Evolutionary conservation across 92 coral and sea anemone species (phyloP), one percentile per base, ranked within the genome.

Genomic region (Palythoa caribaeorum): DNA sequence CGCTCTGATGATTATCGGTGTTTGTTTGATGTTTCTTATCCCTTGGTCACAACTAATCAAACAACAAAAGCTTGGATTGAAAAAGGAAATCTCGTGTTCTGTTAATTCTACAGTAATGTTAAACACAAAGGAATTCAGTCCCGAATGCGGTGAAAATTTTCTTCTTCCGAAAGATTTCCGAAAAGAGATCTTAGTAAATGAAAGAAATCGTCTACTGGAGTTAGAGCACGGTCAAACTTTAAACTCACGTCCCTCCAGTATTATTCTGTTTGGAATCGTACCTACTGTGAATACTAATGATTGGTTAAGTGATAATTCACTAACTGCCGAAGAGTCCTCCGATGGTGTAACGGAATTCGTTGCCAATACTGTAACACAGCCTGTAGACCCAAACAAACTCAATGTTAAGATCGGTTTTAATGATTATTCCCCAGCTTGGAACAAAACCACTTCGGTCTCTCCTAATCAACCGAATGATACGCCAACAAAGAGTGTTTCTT

Each of bases 21-120:
- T 87, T 71, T 95, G 98, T 88, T 20, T 93, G 75, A 95, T 91
- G 92, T 95, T 95, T 70, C 93, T 93, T 73, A 81, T 95, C 28
- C 98, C 98, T 2, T 84, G 79, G 87, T 81, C 86, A 10, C 59
- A 14, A 7, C 5, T 81, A 16, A 17, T 68, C 44, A 51, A 12
- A n/a, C 76, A 39, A 12, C 62, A 65, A 36, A 65, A 66, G 6
- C 55, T 65, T 20, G 28, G 39, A 65, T 2, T 21, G n/a, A 80
- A 47, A 44, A 12, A 19, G 11, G 60, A 35, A 3, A 81, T 20
- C 57, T 16, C 37, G n/a, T 60, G 19, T 12, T 80, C 75, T 17
- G 8, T 20, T 1, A 19, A 28, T 6, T 20, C 2, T 21, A 17
- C 40, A 3, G 16, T 16, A n/a, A 15, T 44, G 48, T 36, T 47